Base-by-base conservation (phyloP, 2,113 vertebrate species). In the Pyxicephalus adspersus region DNA sequence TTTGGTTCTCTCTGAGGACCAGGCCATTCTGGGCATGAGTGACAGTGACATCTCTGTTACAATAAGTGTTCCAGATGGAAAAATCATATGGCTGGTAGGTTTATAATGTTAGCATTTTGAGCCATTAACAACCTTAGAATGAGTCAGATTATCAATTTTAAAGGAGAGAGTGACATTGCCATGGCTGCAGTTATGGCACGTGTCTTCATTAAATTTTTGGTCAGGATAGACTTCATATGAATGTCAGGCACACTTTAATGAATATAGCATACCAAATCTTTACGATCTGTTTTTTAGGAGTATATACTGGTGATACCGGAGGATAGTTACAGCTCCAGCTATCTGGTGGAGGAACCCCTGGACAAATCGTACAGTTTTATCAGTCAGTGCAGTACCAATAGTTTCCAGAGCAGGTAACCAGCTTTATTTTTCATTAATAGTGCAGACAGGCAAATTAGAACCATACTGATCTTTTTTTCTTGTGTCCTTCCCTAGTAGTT, bases 301-400 rank as follows among this genome's bases (percentile, higher is more conserved):
- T 96, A 98, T 0, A 88, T 99, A 18, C 86, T 99, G 0, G 91
- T 98, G 1, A 94, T 99, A 3, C 97, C 97, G 0, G 96, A 98
- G 84, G 85, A 88, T 0, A 94, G 89, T 84, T 98, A 96, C 86
- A 95, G 88, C 84, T 89, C 96, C 83, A 93, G 88, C 83, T 95
- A 95, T 80, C 92, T 99, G 81, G 92, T 84, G 1, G 97, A 99
- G 80, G 95, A 98, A 73, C 94, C 94, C 1, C 85, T 98, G 85
- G 98, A 99, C 86, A 97, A 95, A 64, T 99, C 98, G 0, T 98
- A 99, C 0, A 94, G 98, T 87, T 99, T 99, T 85, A 98, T 99
- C 90, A 99, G 94, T 89, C 95, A 80, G 84, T 99, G 98, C 0
- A 94, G 97, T n/a, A 84, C 91, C 81, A 96, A 95, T 60, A 94